phyloP scores from a whole-genome alignment of 2,797 vertebrate genomes.

The Centropyge bicolor region DNA sequence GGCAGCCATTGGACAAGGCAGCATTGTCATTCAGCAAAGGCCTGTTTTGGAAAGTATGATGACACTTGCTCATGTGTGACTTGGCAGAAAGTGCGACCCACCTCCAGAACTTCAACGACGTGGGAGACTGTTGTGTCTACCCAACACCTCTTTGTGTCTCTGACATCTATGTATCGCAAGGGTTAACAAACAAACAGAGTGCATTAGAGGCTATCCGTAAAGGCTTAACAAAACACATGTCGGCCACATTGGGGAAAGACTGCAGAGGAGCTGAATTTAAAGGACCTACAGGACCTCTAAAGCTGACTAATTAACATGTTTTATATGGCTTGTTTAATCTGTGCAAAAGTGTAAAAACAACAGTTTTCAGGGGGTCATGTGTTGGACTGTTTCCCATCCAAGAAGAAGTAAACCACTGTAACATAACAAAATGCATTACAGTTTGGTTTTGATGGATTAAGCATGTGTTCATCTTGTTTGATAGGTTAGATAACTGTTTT shows the following conservation, averaged over 20 bases:
- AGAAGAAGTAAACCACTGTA: no score
- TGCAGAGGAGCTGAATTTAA: not conserved
- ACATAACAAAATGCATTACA: no score
- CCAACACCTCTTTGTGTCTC: slow-evolving; percentile 14
- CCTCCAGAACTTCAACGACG: slow-evolving; percentile 22
- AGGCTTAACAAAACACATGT: slow-evolving; percentile 31
- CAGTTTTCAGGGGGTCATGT: no score
- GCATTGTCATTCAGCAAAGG: slow-evolving; percentile 62
- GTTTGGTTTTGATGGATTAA: no score
- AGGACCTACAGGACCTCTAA: not conserved
- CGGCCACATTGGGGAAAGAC: slow-evolving; percentile 12
- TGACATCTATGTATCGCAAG: slow-evolving; percentile 21
- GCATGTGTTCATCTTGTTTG: no score
- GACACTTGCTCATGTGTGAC: slow-evolving; percentile 52
- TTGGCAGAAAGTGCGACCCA: slow-evolving; percentile 31
- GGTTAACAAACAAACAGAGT: slow-evolving; percentile 26
- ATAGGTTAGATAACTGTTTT: no score
- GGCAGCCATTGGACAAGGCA: slow-evolving; percentile 61
- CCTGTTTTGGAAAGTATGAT: slow-evolving; percentile 63
- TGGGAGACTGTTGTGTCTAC: not conserved
- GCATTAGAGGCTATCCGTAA: slow-evolving; percentile 21
- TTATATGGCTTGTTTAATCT: no score
- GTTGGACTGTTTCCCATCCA: no score
- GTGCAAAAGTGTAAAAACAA: no score
- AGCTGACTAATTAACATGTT: no score